phyloP scores from a whole-genome alignment of 1,140 invertebrate genomes.

The Bombus terrestris region DNA sequence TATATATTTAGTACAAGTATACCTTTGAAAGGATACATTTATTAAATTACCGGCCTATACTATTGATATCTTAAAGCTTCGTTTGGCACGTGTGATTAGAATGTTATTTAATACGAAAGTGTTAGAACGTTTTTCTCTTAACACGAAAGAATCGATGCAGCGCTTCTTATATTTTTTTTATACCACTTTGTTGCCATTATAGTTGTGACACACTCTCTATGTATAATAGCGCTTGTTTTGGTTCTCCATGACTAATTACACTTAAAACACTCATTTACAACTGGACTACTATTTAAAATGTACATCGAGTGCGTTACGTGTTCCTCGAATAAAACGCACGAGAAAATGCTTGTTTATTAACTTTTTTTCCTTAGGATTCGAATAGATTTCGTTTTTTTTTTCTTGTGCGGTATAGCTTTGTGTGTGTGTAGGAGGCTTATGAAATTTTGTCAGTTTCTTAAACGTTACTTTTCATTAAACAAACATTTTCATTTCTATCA shows the following conservation, averaged over 20 bases:
- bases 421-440: conserved; percentile 20
- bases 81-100: conserved; percentile 82
- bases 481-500: neutral
- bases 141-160: conserved; percentile 78
- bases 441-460: conserved; percentile 16
- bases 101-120: conserved; percentile 79
- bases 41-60: conserved; percentile 22
- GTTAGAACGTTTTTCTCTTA: conserved; percentile 76
- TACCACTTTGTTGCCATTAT: conserved; percentile 38
- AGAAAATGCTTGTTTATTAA: conserved; percentile 66
- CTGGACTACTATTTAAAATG: conserved; percentile 74
- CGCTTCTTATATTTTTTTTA: conserved; percentile 50
- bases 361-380: conserved; percentile 62
- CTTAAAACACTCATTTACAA: conserved; percentile 79
- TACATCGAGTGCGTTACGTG: conserved; percentile 51
- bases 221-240: conserved; percentile 21
- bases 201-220: conserved; percentile 29
- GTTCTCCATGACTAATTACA: conserved; percentile 65
- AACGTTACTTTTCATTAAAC: neutral
- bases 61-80: conserved; percentile 73
- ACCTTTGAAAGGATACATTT: conserved; percentile 46
- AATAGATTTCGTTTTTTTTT: conserved; percentile 59
- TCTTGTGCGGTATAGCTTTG: conserved; percentile 70
- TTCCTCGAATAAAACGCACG: conserved; percentile 36
- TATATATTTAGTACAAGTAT: conserved; percentile 8